These are phyloP conservation scores for Ibidorhyncha struthersii DNA, from an alignment of 2,113 vertebrate genomes.

Conservation along the genomic window DNA sequence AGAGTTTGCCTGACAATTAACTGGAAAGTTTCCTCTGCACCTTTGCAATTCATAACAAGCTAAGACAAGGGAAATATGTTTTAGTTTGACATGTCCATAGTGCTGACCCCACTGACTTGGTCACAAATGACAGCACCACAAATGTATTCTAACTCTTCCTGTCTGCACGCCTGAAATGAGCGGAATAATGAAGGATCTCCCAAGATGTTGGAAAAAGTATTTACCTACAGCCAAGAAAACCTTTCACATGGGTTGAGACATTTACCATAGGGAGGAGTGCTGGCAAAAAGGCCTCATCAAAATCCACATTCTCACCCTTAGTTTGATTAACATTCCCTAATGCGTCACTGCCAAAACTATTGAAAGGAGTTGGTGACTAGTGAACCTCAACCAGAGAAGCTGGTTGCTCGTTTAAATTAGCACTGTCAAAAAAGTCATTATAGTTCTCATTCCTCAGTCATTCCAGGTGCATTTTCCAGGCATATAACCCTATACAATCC, in stretches of 20 bases:
- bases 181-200: not conserved
- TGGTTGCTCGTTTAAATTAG: not conserved
- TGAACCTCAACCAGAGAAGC: not conserved
- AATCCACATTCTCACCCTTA: not conserved
- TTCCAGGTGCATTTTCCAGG: not conserved
- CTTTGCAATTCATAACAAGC: not conserved
- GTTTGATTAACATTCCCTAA: not conserved
- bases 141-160: not conserved
- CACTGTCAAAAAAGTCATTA: not conserved
- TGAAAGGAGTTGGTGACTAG: not conserved
- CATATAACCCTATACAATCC: not conserved
- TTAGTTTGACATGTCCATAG: not conserved
- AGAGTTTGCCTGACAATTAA: not conserved
- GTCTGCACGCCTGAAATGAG: not conserved
- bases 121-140: not conserved
- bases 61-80: not conserved
- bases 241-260: not conserved
- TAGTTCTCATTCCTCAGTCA: not conserved
- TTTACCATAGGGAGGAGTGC: not conserved
- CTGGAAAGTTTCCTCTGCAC: not conserved
- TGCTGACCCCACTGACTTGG: not conserved
- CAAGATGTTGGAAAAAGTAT: not conserved
- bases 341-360: not conserved
- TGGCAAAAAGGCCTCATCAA: not conserved
- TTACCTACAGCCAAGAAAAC: not conserved